These are phyloP conservation scores for Aleiodes sp. DNA, from an alignment of 1,140 invertebrate species.

Conservation along the genomic window DNA sequence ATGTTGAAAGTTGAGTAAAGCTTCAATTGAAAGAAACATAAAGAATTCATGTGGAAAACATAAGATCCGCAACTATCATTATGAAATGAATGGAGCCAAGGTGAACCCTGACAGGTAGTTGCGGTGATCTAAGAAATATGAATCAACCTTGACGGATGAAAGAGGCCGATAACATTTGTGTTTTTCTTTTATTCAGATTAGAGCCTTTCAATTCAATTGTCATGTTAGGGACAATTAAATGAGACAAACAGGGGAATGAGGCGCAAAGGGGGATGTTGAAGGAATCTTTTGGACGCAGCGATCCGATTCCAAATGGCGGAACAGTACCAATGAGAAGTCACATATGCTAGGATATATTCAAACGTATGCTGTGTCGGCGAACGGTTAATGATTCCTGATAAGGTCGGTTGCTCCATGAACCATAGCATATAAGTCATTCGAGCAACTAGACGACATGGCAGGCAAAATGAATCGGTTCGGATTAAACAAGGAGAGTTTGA, in stretches of 20 bases:
- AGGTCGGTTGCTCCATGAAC: slow-evolving; percentile 25
- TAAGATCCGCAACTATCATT: background rate
- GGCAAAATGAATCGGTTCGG: background rate
- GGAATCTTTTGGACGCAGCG: background rate
- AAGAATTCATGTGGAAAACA: background rate
- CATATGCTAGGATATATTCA: background rate
- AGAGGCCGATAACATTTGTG: background rate
- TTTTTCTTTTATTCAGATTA: background rate
- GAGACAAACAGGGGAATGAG: slow-evolving; percentile 5
- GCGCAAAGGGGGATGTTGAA: background rate
- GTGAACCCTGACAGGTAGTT: background rate
- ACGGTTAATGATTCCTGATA: slow-evolving; percentile 33
- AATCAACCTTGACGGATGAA: slow-evolving; percentile 14
- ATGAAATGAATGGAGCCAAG: background rate
- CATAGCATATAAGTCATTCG: slow-evolving; percentile 25
- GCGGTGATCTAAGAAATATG: slow-evolving; percentile 9
- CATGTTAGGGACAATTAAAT: slow-evolving; percentile 22
- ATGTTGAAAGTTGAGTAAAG: too few relatives aligned
- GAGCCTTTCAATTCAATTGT: slow-evolving; percentile 32
- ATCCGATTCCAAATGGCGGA: slow-evolving; percentile 4
- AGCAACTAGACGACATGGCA: background rate
- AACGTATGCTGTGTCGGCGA: slow-evolving; percentile 9
- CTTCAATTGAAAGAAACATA: too few relatives aligned
- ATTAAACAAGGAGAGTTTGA: background rate
- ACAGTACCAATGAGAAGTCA: background rate